phyloP scores from a whole-genome alignment of 1,140 invertebrate genomes.

The Saxidomus purpurata region DNA sequence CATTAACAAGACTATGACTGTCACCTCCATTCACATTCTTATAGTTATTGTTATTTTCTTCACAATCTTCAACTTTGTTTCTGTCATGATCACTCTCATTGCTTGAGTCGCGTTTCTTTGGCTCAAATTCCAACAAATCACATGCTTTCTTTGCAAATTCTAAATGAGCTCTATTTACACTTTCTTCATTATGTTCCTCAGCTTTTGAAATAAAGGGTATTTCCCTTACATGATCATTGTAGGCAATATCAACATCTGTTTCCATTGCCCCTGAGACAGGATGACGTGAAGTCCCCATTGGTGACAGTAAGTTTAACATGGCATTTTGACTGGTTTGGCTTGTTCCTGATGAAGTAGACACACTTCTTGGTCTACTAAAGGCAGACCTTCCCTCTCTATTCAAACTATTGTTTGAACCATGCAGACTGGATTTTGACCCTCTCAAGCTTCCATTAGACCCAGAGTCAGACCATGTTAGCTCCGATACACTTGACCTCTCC shows the following conservation, averaged over 20 bases:
- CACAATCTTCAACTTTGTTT: neutral
- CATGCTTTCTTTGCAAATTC: slow-evolving; percentile 62
- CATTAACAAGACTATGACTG: neutral
- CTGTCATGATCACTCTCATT: slow-evolving; percentile 41
- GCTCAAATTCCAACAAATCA: slow-evolving; percentile 50
- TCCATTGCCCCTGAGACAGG: slow-evolving; percentile 37
- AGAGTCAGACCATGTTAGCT: slow-evolving; percentile 61
- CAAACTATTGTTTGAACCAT: slow-evolving; percentile 45
- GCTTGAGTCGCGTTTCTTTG: slow-evolving; percentile 54
- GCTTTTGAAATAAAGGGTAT: neutral
- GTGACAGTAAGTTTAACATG: slow-evolving; percentile 44
- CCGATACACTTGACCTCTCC: slow-evolving; percentile 51
- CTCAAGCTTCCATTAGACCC: slow-evolving; percentile 57
- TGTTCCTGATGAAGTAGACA: neutral
- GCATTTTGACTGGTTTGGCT: slow-evolving; percentile 50
- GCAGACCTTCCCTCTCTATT: neutral
- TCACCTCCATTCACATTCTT: neutral
- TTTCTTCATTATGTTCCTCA: slow-evolving; percentile 60
- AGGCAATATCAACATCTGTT: slow-evolving; percentile 63
- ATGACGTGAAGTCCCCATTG: neutral
- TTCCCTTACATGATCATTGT: slow-evolving; percentile 32
- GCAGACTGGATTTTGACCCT: slow-evolving; percentile 50
- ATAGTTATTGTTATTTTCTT: slow-evolving; percentile 34
- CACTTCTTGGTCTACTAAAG: slow-evolving; percentile 31
- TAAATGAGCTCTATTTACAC: slow-evolving; percentile 56